Base-by-base conservation (phyloP, 2,113 vertebrate genomes). In the Hemicordylus capensis region DNA sequence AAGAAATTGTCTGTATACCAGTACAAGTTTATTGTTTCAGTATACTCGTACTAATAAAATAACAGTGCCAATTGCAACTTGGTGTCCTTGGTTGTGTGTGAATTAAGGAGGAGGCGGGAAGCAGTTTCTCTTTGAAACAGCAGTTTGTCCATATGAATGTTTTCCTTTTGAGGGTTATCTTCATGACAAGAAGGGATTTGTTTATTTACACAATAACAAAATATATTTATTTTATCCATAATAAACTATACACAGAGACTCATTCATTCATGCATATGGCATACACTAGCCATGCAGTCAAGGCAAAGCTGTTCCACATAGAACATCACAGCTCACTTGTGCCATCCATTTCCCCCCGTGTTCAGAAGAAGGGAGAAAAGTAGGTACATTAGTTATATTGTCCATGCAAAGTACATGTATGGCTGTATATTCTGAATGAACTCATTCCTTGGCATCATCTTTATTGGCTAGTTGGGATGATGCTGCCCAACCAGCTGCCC, bases 31-130 rank as follows among this genome's bases (percentile, higher is more conserved):
- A 95, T 96, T 96, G 96, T 95, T 94, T 96, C 96, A 97, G 96
- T 97, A 96, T 98, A 97, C 97, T 97, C 97, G 97, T 97, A 98
- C 97, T 98, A 98, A 98, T 98, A 98, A 98, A 98, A 98, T 97
- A 97, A 97, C 98, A 98, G 97, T 98, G 97, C 98, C 98, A 98
- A 98, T 96, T 97, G 96, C 96, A 95, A 92, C 84, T 0, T 19
- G 0, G 31, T 88, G 85, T 66, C 88, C 93, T 79, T 73, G 91
- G 83, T 88, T 93, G 79, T 92, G 90, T 58, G 1, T 86, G 46
- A 5, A 42, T 37, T 70, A 44, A 0, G 15, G 1, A 69, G 54
- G 31, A 56, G 19, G 61, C 31, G 56, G 84, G 76, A 37, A 15
- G 14, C 0, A 31, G 1, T 48, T 75, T 37, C 76, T 76, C 70